Percentiles rank a stretch among this genome's conserved stretches.
Evolutionary conservation across 2,888 invertebrate species (phyloP).

Genomic region (Cheilosia grossa): DNA sequence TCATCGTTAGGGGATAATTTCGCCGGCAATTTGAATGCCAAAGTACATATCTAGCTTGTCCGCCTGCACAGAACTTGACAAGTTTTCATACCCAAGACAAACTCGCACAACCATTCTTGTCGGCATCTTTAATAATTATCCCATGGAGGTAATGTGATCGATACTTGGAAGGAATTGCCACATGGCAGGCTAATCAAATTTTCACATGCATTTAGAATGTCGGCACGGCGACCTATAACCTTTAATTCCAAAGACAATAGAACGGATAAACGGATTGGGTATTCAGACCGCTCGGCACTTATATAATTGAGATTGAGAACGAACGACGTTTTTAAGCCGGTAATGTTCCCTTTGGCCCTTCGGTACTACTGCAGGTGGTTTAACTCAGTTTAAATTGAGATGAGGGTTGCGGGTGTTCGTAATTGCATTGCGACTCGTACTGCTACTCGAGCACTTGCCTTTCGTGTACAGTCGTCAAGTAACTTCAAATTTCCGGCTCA

Average conservation of each 20-base stretch:
- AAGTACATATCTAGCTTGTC: background rate
- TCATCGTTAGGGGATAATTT: background rate
- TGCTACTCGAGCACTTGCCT: background rate
- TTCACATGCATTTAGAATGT: background rate
- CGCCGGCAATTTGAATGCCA: background rate
- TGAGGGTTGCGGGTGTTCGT: background rate
- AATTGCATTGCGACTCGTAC: background rate
- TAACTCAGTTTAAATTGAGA: background rate
- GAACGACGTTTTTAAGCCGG: too few relatives aligned
- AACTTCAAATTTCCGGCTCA: background rate
- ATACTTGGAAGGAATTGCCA: constrained; percentile 4
- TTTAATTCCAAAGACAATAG: background rate
- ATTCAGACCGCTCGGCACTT: background rate
- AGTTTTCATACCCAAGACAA: background rate
- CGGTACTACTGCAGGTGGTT: background rate
- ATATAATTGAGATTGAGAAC: background rate
- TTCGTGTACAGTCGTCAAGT: background rate
- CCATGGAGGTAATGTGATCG: background rate
- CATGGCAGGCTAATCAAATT: background rate
- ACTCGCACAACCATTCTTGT: background rate
- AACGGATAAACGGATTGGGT: background rate
- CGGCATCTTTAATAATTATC: constrained; percentile 7
- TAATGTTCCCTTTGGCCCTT: too few relatives aligned
- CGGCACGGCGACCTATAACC: background rate
- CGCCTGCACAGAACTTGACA: background rate